Evolutionary conservation across 1,140 invertebrate genomes (phyloP).

Genomic region (Rhopalosiphum maidis): DNA sequence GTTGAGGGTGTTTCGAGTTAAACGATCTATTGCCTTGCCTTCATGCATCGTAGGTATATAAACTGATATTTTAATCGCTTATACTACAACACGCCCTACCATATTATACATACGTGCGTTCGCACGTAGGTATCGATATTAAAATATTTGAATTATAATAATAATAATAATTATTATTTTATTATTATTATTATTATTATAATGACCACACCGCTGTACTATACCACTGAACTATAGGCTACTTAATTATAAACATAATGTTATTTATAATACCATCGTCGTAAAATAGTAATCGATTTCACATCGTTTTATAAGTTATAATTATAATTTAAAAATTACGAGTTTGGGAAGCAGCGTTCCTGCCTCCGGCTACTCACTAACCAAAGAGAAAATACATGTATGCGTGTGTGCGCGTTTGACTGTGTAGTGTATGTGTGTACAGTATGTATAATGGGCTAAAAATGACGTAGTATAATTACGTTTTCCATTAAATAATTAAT

Average conservation of each 20-base stretch:
- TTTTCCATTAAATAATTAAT: slow-evolving; percentile 43
- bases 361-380: slow-evolving; percentile 40
- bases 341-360: slow-evolving; percentile 32
- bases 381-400: slow-evolving; percentile 24
- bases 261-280: slow-evolving; percentile 44
- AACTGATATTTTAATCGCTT: slow-evolving; percentile 40
- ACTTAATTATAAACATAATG: slow-evolving; percentile 49
- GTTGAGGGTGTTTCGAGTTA: slow-evolving; percentile 13
- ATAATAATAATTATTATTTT: slow-evolving; percentile 6
- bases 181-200: slow-evolving; percentile 32
- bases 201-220: slow-evolving; percentile 10
- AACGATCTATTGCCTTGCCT: slow-evolving; percentile 33
- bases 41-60: not conserved
- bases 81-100: slow-evolving; percentile 25
- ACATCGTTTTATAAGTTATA: slow-evolving; percentile 46
- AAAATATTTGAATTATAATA: slow-evolving; percentile 34
- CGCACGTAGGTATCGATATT: slow-evolving; percentile 17
- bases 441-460: not conserved
- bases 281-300: slow-evolving; percentile 54
- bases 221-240: slow-evolving; percentile 26
- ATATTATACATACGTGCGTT: slow-evolving; percentile 42
- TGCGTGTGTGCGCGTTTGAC: not conserved
- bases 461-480: slow-evolving; percentile 34
- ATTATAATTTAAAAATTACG: slow-evolving; percentile 55
- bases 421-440: not conserved